Base-by-base conservation (phyloP, 2,888 invertebrate genomes). In the Resseliella maxima region DNA sequence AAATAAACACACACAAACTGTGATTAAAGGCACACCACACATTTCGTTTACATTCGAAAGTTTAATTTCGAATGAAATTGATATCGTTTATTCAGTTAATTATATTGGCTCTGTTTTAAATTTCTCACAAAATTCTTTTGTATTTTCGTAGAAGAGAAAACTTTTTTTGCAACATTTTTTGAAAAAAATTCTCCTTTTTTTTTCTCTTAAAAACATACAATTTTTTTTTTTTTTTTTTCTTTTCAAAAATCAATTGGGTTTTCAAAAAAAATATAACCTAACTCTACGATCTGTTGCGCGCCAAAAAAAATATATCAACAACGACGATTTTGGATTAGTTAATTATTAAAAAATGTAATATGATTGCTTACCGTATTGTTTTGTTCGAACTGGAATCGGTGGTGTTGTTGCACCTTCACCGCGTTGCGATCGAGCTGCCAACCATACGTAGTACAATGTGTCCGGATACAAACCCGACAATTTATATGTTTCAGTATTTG, bases 391-490 rank as follows among this genome's bases (percentile, higher is more conserved):
- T 88, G 97, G 96, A 88, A 98, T 96, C 21, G 97, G 96, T 59
- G 98, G 97, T 24, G 98, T 98, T 86, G 97, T 97, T 46, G 98
- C 98, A 24, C 99, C 99, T 91, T 98, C 98, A 18, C 99, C 99
- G 88, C 96, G 93, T 89, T 96, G 95, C 24, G 98, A 98, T 88
- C 97, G 93, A 87, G 99, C 99, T 21, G 98, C 98, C 89, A 99
- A 92, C 96, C 98, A 98, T 89, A 99, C 96, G 92, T 97, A 97
- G 93, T 99, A 99, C 88, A 97, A 92, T 18, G 98, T 99, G 92
- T 98, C 97, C 46, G 99, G 99, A 90, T 98, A 97, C 83, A 99
- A 93, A 86, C 96, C 96, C 89, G 95, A 95, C 89, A 99, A 93
- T 35, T 95, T 96, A 92, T 97, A 98, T 41, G 94, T 94, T 90